Evolutionary conservation across 1,140 invertebrate genomes (phyloP), one percentile per base, ranked within the genome.

Genomic region (Drosophila ironensis): DNA sequence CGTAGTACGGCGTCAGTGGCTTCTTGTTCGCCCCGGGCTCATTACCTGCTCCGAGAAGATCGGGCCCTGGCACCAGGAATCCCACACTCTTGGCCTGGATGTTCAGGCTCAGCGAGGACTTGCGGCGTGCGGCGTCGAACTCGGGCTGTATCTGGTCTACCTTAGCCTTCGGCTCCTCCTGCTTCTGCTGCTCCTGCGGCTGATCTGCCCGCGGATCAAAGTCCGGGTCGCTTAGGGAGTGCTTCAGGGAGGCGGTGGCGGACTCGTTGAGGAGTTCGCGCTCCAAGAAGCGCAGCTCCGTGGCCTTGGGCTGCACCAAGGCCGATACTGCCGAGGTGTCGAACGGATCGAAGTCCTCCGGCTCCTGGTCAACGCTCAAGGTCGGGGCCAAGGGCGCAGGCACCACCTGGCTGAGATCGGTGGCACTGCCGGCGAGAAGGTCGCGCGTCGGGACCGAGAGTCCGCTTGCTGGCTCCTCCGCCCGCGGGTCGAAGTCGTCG

Each of bases 1-100:
- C 89, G 77, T 95, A 95, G 69, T 95, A 96, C 0, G 96, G 95
- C n/a, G 95, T 96, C 44, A 96, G 77, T 1, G 95, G 95, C 76
- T 95, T 94, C 47, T 91, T 91, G 8, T 91, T 91, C 22, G 91
- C 88, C 69, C 93, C 92, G 45, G 61, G 91, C 48, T 93, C 93
- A 63, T 89, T 88, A 57, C 72, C 69, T 0, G 51, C 56, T 8
- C 68, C 82, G 0, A 91, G 76, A 28, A 91, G 70, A 72, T 91
- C 90, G 38, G 82, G 73, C 89, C n/a, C 91, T 1, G 93, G 92
- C 33, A 95, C 88, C 66, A 93, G 92, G 72, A 96, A 96, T 0
- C 93, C 93, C 1, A 96, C 95, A 46, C 92, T 92, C 90, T 95
- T 96, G 0, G 86, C 69, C n/a, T 89, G 73, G 2, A 91, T 89